phyloP scores from a whole-genome alignment of 2,113 vertebrate species.

The Helogale parvula region DNA sequence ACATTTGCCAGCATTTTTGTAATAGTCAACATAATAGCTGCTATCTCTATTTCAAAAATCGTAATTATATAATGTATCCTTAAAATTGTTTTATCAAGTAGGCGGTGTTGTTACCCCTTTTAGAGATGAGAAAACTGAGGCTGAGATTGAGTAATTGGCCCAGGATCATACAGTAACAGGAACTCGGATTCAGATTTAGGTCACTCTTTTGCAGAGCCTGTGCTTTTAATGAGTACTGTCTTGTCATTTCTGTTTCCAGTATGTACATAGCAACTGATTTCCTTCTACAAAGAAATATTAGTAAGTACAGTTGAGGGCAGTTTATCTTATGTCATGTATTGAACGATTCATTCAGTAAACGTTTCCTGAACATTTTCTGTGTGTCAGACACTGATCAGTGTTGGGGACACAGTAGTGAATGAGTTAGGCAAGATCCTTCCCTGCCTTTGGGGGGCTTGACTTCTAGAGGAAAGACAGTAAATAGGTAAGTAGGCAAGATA shows the following conservation, averaged over 20 bases:
- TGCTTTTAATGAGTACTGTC: constrained; percentile 6
- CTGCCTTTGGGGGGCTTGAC: not conserved
- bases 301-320: not conserved
- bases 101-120: not conserved
- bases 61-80: constrained; percentile 6
- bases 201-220: not conserved
- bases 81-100: constrained; percentile 22
- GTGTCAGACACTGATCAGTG: not conserved
- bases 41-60: not conserved
- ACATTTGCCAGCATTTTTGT: not conserved
- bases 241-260: not conserved
- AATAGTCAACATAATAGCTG: not conserved
- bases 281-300: constrained; percentile 38
- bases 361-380: not conserved
- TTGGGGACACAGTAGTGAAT: not conserved
- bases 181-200: not conserved
- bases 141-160: constrained; percentile 36
- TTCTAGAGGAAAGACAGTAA: not conserved
- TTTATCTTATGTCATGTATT: not conserved
- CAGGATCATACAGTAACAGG: not conserved
- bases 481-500: not conserved
- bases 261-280: not conserved
- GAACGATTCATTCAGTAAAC: not conserved
- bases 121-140: constrained; percentile 35
- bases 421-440: not conserved